phyloP scores from a whole-genome alignment of 2,888 invertebrate species.

The Zhengitettix transpicula region DNA sequence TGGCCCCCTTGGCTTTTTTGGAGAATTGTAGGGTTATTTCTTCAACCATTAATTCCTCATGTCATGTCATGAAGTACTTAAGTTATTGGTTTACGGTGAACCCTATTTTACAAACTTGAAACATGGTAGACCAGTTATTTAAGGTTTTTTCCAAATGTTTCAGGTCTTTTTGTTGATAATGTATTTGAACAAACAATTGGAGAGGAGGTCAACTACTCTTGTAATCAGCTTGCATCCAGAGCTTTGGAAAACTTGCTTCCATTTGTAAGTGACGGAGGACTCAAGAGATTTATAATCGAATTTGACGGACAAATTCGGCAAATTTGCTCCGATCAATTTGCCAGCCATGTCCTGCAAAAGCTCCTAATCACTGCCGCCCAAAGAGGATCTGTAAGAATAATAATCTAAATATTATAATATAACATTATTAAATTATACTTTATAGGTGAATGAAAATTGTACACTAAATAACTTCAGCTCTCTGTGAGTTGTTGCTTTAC shows the following conservation, averaged over 20 bases:
- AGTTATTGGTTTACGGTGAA: too few species aligned
- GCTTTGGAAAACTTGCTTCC: slow-evolving; percentile 57
- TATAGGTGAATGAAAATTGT: too few species aligned
- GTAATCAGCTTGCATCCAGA: slow-evolving; percentile 65
- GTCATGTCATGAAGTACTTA: too few species aligned
- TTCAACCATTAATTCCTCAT: too few species aligned
- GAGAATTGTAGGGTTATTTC: too few species aligned
- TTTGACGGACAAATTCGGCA: slow-evolving; percentile 49
- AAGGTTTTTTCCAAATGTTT: not conserved
- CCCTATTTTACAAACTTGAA: not conserved
- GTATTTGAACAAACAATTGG: slow-evolving; percentile 44
- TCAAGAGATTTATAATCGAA: slow-evolving; percentile 44
- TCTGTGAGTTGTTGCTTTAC: too few species aligned
- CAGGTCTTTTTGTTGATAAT: not conserved
- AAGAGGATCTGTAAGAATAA: slow-evolving; percentile 1
- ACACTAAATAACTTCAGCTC: too few species aligned
- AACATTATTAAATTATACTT: too few species aligned
- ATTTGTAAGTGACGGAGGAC: slow-evolving; percentile 40
- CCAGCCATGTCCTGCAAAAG: slow-evolving; percentile 63
- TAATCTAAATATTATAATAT: too few species aligned
- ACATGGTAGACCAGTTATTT: not conserved
- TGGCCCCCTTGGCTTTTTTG: too few species aligned
- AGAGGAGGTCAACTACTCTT: slow-evolving; percentile 52
- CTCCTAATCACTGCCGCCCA: slow-evolving; percentile 27
- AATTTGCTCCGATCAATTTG: slow-evolving; percentile 56